phyloP scores from a whole-genome alignment of 2,888 invertebrate species.

The Patella caerulea region DNA sequence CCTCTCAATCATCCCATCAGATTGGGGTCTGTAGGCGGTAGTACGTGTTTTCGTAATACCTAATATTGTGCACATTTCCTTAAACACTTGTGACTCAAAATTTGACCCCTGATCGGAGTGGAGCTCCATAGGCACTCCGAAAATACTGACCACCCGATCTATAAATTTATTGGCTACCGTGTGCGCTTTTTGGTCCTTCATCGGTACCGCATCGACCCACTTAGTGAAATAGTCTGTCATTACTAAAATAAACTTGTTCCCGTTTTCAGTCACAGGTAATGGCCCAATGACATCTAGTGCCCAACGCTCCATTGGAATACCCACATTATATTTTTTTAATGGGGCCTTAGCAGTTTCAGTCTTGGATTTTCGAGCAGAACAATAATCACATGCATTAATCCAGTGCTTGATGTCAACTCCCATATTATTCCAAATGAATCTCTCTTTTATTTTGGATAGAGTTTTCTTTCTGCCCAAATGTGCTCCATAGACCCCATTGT shows the following conservation, averaged over 20 bases:
- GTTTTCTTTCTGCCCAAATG: too few species aligned
- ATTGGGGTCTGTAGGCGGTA: constrained; percentile 33
- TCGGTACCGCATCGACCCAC: constrained; percentile 29
- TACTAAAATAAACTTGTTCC: constrained; percentile 33
- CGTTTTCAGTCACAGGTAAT: constrained; percentile 20
- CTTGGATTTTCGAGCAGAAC: too few species aligned
- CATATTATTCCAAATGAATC: too few species aligned
- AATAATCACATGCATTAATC: too few species aligned
- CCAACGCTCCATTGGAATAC: too few species aligned
- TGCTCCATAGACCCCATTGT: too few species aligned
- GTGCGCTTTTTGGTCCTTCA: constrained; percentile 33
- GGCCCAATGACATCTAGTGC: background rate
- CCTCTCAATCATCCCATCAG: constrained; percentile 34
- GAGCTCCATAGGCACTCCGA: constrained; percentile 33
- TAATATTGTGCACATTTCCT: constrained; percentile 35
- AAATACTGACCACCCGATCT: constrained; percentile 28
- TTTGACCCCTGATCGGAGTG: constrained; percentile 36
- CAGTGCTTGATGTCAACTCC: too few species aligned
- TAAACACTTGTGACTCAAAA: constrained; percentile 37
- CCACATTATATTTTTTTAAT: too few species aligned
- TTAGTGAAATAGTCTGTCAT: constrained; percentile 35
- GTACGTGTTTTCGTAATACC: constrained; percentile 37
- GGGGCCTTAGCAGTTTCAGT: too few species aligned
- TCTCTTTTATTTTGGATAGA: too few species aligned
- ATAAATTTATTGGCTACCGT: constrained; percentile 38